These are phyloP conservation scores for Heliconius hermathena DNA, from an alignment of 1,140 invertebrate genomes.

Conservation along the genomic window DNA sequence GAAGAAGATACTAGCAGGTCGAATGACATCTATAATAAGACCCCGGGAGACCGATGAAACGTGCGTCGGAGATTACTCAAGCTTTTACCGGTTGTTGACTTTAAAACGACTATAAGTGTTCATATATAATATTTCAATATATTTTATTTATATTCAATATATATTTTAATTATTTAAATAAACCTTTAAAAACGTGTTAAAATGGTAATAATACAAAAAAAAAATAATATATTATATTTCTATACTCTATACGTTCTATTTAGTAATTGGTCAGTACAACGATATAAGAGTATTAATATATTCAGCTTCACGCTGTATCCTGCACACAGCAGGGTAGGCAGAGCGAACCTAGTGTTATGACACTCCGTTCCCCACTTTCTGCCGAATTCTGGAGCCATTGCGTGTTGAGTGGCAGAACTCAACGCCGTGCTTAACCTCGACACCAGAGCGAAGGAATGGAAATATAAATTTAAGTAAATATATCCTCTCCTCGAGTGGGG, in stretches of 20 bases:
- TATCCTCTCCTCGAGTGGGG: too few relatives aligned
- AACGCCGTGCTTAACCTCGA: too few relatives aligned
- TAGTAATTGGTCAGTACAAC: not conserved
- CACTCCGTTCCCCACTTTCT: too few relatives aligned
- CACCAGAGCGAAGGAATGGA: too few relatives aligned
- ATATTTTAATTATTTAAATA: not conserved
- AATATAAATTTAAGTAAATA: too few relatives aligned
- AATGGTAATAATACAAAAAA: not conserved
- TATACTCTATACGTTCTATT: not conserved
- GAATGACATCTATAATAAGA: slow-evolving; percentile 81
- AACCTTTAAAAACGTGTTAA: not conserved
- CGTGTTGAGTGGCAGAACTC: too few relatives aligned
- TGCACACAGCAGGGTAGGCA: too few relatives aligned
- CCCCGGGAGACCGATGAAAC: slow-evolving; percentile 69
- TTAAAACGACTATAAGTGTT: slow-evolving; percentile 42
- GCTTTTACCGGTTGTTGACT: slow-evolving; percentile 75
- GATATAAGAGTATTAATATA: too few relatives aligned
- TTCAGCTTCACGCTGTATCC: too few relatives aligned
- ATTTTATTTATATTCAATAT: not conserved
- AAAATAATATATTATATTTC: not conserved
- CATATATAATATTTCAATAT: not conserved
- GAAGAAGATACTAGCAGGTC: slow-evolving; percentile 78
- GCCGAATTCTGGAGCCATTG: too few relatives aligned
- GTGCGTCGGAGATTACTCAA: slow-evolving; percentile 67
- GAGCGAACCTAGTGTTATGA: too few relatives aligned